Base-by-base conservation (phyloP, 2,113 vertebrate species). In the Phrynocephalus versicolor region DNA sequence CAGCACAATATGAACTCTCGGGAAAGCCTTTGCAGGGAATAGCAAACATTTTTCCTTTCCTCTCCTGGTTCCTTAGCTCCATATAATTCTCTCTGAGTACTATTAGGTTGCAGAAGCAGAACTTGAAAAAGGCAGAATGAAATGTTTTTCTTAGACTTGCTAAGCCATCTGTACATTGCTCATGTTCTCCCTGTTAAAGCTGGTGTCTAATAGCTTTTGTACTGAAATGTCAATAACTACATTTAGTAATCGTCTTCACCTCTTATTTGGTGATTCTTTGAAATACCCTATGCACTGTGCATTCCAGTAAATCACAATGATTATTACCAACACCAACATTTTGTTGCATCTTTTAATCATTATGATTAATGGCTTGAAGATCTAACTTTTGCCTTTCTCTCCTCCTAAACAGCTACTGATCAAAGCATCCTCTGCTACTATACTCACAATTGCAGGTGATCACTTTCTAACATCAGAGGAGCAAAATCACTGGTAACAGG, bases 341-440 rank as follows among this genome's bases (percentile, higher is more conserved):
- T 64, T 86, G 25, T 74, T 85, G 30, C 35, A 3, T 62, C 0
- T 0, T 41, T 51, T 51, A 51, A 51, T 51, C 45, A 51, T 51
- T 51, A 51, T 51, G 45, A 5, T 51, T 21, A 84, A 81, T 65
- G 74, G 71, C 72, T 33, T 0, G 0, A 21, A 16, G 64, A 19
- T 15, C 45, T 37, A 18, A 1, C 86, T 55, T n/a, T 62, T 27
- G 10, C 33, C 5, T 55, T 58, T 12, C 55, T 51, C 18, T 71
- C 62, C 62, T 60, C 39, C 72, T 57, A 41, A 78, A 21, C 55
- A 75, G 14, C 51, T 71, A 89, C 67, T 1, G 6, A 70, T 85
- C 85, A 88, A 90, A 89, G 33, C 76, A 88, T 51, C 45, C 76
- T 88, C 57, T 77, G 76, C 77, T 81, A 57, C 79, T 84, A 37